phyloP scores from a whole-genome alignment of 2,797 vertebrate species.

The Ptychobarbus kaznakovi region DNA sequence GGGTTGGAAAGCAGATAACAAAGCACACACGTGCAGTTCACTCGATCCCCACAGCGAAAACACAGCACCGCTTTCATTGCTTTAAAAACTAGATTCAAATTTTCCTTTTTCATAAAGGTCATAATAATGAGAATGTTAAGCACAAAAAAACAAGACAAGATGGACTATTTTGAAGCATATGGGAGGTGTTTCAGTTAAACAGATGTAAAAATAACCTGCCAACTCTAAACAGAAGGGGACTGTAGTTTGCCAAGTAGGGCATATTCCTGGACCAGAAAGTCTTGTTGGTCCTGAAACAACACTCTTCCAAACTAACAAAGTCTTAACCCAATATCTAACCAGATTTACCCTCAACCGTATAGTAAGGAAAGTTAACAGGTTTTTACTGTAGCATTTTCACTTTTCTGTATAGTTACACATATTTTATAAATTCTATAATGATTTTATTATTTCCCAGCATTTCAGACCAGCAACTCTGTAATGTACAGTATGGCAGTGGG shows the following conservation, averaged over 20 bases:
- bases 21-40: slow-evolving; percentile 44
- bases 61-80: no score
- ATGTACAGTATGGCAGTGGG: not conserved
- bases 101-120: not conserved
- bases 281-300: not conserved
- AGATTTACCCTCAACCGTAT: not conserved
- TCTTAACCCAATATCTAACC: not conserved
- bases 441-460: not conserved
- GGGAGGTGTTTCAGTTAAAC: not conserved
- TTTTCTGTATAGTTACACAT: not conserved
- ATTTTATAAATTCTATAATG: not conserved
- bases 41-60: not conserved
- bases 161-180: not conserved
- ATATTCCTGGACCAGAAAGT: not conserved
- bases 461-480: not conserved
- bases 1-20: slow-evolving; percentile 52
- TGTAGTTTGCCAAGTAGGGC: slow-evolving; percentile 9
- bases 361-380: not conserved
- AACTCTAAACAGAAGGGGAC: not conserved
- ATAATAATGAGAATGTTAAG: not conserved
- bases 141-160: not conserved
- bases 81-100: not conserved
- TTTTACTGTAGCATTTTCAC: not conserved
- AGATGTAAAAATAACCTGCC: not conserved
- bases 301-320: not conserved